Conservation (phyloP, 2,888 invertebrate species). For the Crematogaster levior region DNA sequence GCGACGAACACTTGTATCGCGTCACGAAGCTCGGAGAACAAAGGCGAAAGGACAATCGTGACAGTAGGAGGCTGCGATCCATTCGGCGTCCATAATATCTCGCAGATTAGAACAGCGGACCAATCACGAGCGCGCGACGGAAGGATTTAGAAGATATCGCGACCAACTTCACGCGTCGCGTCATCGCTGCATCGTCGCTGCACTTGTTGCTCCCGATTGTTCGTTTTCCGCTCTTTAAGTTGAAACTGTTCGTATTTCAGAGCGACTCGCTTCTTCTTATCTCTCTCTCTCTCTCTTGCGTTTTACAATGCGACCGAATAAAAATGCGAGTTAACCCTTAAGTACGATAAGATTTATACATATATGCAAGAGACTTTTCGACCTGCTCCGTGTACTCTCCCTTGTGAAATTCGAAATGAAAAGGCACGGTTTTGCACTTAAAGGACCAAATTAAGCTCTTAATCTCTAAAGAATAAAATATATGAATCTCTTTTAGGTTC, state of each 20-base stretch:
- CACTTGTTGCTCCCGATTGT: constrained; percentile 18
- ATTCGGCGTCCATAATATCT: background rate
- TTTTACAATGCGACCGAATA: background rate
- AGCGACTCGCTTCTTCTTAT: background rate
- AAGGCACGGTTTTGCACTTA: too few relatives aligned
- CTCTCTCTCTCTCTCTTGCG: too few relatives aligned
- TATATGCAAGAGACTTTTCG: too few relatives aligned
- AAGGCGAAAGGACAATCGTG: background rate
- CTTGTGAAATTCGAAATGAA: too few relatives aligned
- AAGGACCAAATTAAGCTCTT: too few relatives aligned
- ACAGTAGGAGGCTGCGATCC: background rate
- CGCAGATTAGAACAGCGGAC: background rate
- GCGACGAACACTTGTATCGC: background rate
- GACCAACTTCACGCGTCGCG: background rate
- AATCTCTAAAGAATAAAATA: too few relatives aligned
- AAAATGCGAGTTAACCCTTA: background rate
- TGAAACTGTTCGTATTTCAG: background rate
- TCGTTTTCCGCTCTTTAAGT: background rate
- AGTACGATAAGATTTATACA: too few relatives aligned
- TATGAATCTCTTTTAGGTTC: too few relatives aligned
- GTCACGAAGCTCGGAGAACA: background rate
- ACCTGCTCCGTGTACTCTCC: too few relatives aligned
- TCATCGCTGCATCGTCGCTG: too few relatives aligned
- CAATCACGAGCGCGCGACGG: background rate
- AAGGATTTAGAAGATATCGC: background rate